Evolutionary conservation across 2,113 vertebrate genomes (phyloP).

Genomic region (Hymenochirus boettgeri): DNA sequence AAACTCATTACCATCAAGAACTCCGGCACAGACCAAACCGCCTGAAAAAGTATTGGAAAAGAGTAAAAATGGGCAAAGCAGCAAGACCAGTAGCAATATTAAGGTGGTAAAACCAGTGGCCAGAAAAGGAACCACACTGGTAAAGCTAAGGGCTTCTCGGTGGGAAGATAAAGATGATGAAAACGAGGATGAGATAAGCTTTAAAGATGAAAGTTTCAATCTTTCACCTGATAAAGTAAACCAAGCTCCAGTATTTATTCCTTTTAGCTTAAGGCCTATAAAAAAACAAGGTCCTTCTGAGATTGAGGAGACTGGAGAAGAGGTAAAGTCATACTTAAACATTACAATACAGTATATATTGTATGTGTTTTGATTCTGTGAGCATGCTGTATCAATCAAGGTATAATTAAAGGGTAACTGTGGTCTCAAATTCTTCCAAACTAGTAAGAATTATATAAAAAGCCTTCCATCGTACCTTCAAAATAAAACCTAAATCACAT

Average conservation of each 20-base stretch:
- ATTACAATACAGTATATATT: no score
- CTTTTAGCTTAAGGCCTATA: constrained; percentile 73
- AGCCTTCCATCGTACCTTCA: no score
- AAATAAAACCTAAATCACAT: no score
- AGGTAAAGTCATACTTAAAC: no score
- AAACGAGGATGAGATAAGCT: constrained; percentile 63
- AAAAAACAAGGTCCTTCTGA: constrained; percentile 61
- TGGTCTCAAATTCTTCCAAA: no score
- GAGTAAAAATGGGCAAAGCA: constrained; percentile 48
- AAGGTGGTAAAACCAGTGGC: constrained; percentile 50
- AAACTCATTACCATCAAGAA: constrained; percentile 45
- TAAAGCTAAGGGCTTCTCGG: constrained; percentile 76
- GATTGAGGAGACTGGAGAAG: constrained; percentile 85
- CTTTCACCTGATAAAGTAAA: constrained; percentile 68
- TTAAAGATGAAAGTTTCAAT: constrained; percentile 56
- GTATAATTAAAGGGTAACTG: no score
- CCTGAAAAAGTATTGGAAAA: constrained; percentile 38
- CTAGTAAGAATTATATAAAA: no score
- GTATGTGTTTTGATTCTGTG: no score
- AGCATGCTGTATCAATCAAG: no score
- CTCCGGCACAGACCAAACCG: constrained; percentile 36
- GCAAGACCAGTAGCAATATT: constrained; percentile 51
- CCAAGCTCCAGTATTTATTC: constrained; percentile 77
- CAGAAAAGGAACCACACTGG: constrained; percentile 59
- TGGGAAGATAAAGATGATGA: constrained; percentile 65